Evolutionary conservation across 2,888 invertebrate genomes (phyloP), one percentile per base, ranked within the genome.

Genomic region (Nebria brevicollis): DNA sequence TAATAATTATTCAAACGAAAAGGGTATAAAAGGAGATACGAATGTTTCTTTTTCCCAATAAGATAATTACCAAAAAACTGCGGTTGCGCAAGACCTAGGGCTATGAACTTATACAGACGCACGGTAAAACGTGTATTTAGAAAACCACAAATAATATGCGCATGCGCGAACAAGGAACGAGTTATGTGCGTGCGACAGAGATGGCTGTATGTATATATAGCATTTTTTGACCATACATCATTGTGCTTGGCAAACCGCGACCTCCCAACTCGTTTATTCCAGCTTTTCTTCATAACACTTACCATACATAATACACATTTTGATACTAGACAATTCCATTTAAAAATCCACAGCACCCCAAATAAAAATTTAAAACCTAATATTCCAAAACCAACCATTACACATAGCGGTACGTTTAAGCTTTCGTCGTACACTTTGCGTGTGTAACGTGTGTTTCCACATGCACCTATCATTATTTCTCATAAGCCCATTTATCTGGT

Each of bases 251-350:
- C 54, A 54, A 54, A 54, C 54, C 54, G 54, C 54, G 54, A 54
- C 54, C 54, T 54, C 54, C 54, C 54, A 54, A 54, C 54, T 54
- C 54, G 54, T 54, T 54, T 54, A 54, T 54, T 54, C 54, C 54
- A 54, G 13, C 54, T 54, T 54, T 54, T 54, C 54, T 5, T 54
- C 54, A 54, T 54, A 54, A 54, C 54, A 54, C 54, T 54, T 54
- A 34, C 34, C 34, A 34, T 5, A 34, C 34, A 34, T 34, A 34
- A 34, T 34, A 34, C 34, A 34, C 4, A 34, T 2, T 34, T 34
- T 34, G 2, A 34, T 34, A 34, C 34, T 34, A 34, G 34, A 34
- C 34, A 34, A 34, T 34, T 34, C 34, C 34, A 34, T 5, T 34
- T 20, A 20, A 20, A 20, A 20, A 20, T 20, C 20, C 20, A 20